Conservation (phyloP, 1,140 invertebrate species). For the Drosophila asahinai region DNA sequence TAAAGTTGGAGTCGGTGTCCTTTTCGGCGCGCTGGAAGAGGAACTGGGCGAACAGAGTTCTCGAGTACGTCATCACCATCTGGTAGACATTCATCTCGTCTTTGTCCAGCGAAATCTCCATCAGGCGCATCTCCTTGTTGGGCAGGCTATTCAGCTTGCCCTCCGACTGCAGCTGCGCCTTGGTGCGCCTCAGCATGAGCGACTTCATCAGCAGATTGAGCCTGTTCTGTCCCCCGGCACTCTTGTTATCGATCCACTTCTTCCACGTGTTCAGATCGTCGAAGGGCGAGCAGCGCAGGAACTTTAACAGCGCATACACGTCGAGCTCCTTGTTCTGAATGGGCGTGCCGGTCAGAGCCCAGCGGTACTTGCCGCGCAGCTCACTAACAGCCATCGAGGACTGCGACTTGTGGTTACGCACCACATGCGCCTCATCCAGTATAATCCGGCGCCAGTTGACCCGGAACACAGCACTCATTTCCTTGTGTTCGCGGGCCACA, state of each 20-base stretch:
- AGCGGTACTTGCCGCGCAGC: slow-evolving; percentile 88
- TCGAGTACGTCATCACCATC: slow-evolving; percentile 90
- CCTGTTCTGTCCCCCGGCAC: slow-evolving; percentile 89
- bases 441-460: slow-evolving; percentile 93
- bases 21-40: slow-evolving; percentile 90
- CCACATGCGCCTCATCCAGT: slow-evolving; percentile 96
- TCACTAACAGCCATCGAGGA: slow-evolving; percentile 90
- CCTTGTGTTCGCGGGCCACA: slow-evolving; percentile 87
- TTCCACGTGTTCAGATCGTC: slow-evolving; percentile 92
- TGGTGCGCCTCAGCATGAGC: slow-evolving; percentile 93
- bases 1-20: slow-evolving; percentile 84
- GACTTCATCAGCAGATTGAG: slow-evolving; percentile 92
- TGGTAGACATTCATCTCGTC: slow-evolving; percentile 92
- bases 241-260: slow-evolving; percentile 89
- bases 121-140: slow-evolving; percentile 87
- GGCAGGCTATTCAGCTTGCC: slow-evolving; percentile 89
- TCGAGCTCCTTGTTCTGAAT: slow-evolving; percentile 97
- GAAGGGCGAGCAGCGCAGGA: slow-evolving; percentile 93
- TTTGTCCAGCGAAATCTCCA: slow-evolving; percentile 88
- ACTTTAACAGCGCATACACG: slow-evolving; percentile 94
- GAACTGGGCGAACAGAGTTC: slow-evolving; percentile 91
- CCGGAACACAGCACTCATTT: slow-evolving; percentile 66
- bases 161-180: slow-evolving; percentile 89
- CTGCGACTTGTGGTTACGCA: slow-evolving; percentile 94
- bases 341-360: slow-evolving; percentile 97